Conservation (phyloP, 2,888 invertebrate genomes). For the Thysanoteuthis rhombus region DNA sequence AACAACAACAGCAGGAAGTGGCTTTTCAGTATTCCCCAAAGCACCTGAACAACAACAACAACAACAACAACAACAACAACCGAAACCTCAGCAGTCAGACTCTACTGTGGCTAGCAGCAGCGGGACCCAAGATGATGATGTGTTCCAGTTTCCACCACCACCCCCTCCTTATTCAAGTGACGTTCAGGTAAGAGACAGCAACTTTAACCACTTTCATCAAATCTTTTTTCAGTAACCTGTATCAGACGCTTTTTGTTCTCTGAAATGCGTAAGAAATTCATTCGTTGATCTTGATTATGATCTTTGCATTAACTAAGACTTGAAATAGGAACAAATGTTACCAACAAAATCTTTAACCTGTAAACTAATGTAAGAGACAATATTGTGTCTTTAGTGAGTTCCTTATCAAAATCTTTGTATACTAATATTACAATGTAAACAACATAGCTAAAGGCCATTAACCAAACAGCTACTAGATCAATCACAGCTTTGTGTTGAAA, state of each 20-base stretch:
- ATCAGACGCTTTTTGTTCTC: background rate
- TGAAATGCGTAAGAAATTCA: background rate
- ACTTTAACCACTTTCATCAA: background rate
- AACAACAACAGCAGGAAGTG: conserved; percentile 1
- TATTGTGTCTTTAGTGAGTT: too few species aligned
- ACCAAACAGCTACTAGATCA: too few species aligned
- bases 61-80: conserved; percentile 16
- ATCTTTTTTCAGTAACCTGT: too few species aligned
- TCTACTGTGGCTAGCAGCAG: background rate
- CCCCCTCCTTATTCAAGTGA: conserved; percentile 30
- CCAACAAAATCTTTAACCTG: background rate
- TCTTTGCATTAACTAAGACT: background rate
- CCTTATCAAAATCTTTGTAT: too few species aligned
- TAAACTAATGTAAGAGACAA: too few species aligned
- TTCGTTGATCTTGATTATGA: background rate
- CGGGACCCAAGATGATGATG: conserved; percentile 21
- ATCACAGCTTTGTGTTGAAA: too few species aligned
- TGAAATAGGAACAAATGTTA: background rate
- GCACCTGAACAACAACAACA: background rate
- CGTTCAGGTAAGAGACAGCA: background rate
- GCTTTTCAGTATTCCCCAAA: conserved; percentile 12
- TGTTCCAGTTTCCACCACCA: conserved; percentile 23
- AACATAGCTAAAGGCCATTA: too few species aligned
- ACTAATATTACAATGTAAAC: too few species aligned
- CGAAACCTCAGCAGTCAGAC: background rate